A percentile compares a stretch with the other conserved stretches of the same genome.
Conservation (phyloP, 2,113 vertebrate species). For the Sander lucioperca region DNA sequence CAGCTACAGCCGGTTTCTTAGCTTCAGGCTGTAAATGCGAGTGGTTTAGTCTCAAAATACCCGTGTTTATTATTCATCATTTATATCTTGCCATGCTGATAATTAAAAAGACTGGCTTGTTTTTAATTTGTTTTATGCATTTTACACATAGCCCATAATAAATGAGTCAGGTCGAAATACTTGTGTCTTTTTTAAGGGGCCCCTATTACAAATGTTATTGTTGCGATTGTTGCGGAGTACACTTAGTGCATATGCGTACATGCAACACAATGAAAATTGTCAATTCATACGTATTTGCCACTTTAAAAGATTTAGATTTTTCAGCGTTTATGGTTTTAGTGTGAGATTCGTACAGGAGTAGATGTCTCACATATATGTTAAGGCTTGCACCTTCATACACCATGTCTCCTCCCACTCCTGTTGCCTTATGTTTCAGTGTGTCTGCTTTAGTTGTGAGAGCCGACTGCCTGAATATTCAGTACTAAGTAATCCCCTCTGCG, state of each 20-base stretch:
- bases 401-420: background rate
- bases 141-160: background rate
- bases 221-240: background rate
- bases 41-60: background rate
- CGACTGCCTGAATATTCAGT: background rate
- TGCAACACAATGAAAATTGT: background rate
- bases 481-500: background rate
- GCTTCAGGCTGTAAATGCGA: slow-evolving; percentile 32
- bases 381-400: background rate
- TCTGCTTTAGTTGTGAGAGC: background rate
- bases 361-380: background rate
- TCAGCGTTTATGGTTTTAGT: background rate
- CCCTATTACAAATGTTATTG: background rate
- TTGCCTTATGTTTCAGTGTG: background rate
- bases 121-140: slow-evolving; percentile 21
- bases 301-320: background rate
- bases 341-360: background rate
- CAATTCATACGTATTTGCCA: background rate
- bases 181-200: background rate
- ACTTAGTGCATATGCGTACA: background rate
- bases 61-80: background rate
- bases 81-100: background rate
- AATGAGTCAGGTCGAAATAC: background rate
- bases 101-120: background rate
- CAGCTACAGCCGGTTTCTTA: slow-evolving; percentile 34